Conservation (phyloP, 2,888 invertebrate genomes). For the Hydrotaea cyrtoneurina region DNA sequence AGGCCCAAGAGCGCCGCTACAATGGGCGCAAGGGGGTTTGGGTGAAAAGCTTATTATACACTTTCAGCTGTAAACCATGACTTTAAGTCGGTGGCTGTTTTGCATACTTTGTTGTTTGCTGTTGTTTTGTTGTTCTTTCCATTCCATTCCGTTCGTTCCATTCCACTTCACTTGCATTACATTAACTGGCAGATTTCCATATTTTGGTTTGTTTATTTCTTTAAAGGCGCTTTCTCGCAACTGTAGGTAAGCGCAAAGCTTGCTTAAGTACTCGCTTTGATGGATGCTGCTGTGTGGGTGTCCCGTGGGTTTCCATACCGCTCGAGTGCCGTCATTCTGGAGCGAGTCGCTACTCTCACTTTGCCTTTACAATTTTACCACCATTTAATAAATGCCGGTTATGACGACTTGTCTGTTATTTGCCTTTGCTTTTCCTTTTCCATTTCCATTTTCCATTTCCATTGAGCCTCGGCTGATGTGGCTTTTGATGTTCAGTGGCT, state of each 20-base stretch:
- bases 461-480: conserved; percentile 23
- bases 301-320: background rate
- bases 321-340: background rate
- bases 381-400: conserved; percentile 41
- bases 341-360: background rate
- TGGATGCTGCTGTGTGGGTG: conserved; percentile 5
- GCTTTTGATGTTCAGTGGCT: conserved; percentile 53
- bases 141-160: background rate
- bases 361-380: conserved; percentile 32
- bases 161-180: conserved; percentile 4
- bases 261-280: conserved; percentile 25
- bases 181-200: conserved; percentile 6
- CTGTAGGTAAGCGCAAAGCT: conserved; percentile 18
- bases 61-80: conserved; percentile 25
- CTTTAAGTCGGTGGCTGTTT: background rate
- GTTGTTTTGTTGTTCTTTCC: background rate
- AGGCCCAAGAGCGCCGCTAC: background rate
- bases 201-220: conserved; percentile 12
- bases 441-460: background rate
- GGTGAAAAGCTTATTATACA: conserved; percentile 2
- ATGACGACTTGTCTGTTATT: conserved; percentile 26
- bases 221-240: background rate
- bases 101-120: conserved; percentile 12
- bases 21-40: background rate
- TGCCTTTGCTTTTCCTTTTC: background rate